Base-by-base conservation (phyloP, 2,113 vertebrate species). In the Periophthalmus modestus region DNA sequence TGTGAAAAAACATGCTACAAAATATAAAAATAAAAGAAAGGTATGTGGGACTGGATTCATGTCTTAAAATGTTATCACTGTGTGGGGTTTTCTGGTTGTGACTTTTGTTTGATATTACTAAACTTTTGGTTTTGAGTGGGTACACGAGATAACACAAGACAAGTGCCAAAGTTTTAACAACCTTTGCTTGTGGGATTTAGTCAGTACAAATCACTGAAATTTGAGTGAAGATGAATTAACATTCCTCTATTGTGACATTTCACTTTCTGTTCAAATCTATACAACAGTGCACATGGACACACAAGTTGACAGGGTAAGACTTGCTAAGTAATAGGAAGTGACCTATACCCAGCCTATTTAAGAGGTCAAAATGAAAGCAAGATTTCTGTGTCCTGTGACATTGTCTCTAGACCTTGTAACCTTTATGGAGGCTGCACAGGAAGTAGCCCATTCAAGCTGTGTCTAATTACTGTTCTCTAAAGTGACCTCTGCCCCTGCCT, bases 401-500 rank as follows among this genome's bases (percentile, higher is more conserved):
- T 78, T 78, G 72, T 76, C 74, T 78, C 33, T 34, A 52, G 84
- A 86, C 89, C 84, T 78, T 71, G 36, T 80, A 72, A 82, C 82
- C 80, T 85, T 61, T 71, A 63, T 80, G 73, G 62, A 48, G 73
- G 79, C 84, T 71, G 77, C 75, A 86, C 85, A 89, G 90, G 91
- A 93, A 91, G 86, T 81, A 61, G 71, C 77, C 80, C 72, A 69
- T 69, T 84, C 78, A 87, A 23, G 23, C 73, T 69, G 0, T 68
- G 82, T 69, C 50, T 48, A 63, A 84, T 85, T 87, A 81, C 74
- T 46, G 14, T 81, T 72, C 62, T 68, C 67, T 28, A 50, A 13
- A 54, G 47, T 69, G 77, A 79, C 82, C 71, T 33, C 74, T 33
- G 4, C 0, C 23, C 77, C 75, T 69, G 67, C 66, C 21, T 54